phyloP scores from a whole-genome alignment of 64 coral and sea anemone genomes.

The Pocillopora damicornis region DNA sequence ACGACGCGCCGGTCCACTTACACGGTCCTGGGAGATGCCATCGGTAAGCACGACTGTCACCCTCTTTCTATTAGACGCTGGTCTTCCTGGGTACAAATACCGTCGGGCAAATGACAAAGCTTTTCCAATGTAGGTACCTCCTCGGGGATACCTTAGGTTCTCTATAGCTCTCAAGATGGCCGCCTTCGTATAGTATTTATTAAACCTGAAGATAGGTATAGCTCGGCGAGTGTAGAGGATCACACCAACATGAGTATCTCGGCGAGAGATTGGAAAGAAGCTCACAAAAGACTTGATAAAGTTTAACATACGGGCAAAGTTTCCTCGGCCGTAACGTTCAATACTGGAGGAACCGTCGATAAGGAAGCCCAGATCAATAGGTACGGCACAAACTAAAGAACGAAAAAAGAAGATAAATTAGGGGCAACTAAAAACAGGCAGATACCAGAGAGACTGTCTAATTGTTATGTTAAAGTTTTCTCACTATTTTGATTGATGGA shows the following conservation, averaged over 20 bases:
- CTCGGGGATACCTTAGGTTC: conserved; percentile 39
- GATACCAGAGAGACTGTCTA: not conserved
- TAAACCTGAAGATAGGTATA: conserved; percentile 39
- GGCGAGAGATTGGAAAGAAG: conserved; percentile 42
- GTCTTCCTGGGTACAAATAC: conserved; percentile 23
- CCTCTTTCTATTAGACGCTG: not conserved
- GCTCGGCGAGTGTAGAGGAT: conserved; percentile 26
- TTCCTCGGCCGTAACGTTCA: conserved; percentile 37
- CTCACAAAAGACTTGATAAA: conserved; percentile 48
- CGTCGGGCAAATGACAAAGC: conserved; percentile 26
- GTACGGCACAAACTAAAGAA: conserved; percentile 33
- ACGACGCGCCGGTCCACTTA: not conserved
- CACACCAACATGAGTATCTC: conserved; percentile 24
- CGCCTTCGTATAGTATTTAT: conserved; percentile 8
- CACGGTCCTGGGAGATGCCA: conserved; percentile 22
- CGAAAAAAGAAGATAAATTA: not conserved
- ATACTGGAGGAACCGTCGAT: conserved; percentile 55
- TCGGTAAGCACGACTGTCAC: conserved; percentile 24
- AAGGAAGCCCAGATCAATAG: conserved; percentile 45
- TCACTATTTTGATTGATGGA: not conserved
- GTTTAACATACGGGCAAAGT: conserved; percentile 33
- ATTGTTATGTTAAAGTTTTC: not conserved
- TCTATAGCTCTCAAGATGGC: conserved; percentile 23
- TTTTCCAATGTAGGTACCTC: conserved; percentile 29
- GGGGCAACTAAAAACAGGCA: not conserved